These are phyloP conservation scores for Sciurus vulgaris DNA, from an alignment of 2,797 vertebrate species.

Conservation along the genomic window DNA sequence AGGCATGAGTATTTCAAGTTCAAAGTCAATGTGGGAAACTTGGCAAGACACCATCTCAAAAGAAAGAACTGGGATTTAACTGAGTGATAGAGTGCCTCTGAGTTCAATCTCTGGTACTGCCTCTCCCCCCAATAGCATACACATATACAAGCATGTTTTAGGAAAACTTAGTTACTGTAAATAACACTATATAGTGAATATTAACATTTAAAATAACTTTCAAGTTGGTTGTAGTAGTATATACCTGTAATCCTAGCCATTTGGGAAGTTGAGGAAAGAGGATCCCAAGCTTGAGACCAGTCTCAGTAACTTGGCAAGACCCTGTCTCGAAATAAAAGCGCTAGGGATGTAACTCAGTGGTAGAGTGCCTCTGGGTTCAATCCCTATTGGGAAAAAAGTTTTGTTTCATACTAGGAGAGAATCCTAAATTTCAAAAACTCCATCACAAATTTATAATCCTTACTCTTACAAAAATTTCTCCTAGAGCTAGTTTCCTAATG, in stretches of 20 bases:
- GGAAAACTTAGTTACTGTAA: conserved; percentile 48
- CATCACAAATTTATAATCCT: background rate
- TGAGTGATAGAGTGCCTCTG: background rate
- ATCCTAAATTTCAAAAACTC: conserved; percentile 35
- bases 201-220: conserved; percentile 7
- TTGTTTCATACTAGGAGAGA: background rate
- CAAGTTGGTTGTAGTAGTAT: too few species aligned
- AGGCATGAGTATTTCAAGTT: background rate
- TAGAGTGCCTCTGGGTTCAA: too few species aligned
- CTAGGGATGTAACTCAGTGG: too few species aligned
- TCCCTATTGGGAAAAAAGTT: background rate
- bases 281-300: too few species aligned
- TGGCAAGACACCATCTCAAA: background rate
- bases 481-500: conserved; percentile 43
- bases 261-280: too few species aligned
- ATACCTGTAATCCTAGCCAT: too few species aligned
- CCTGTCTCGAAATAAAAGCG: too few species aligned
- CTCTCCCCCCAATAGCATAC: too few species aligned
- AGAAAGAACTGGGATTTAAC: background rate
- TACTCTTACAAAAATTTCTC: conserved; percentile 1
- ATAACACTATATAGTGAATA: background rate
- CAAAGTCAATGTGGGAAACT: background rate
- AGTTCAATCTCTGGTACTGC: background rate
- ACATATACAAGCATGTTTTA: background rate
- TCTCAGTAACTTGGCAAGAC: too few species aligned